A percentile compares a stretch with the other conserved stretches of the same genome.
Evolutionary conservation across 2,888 invertebrate species (phyloP).

Genomic region (Papilio elwesi): DNA sequence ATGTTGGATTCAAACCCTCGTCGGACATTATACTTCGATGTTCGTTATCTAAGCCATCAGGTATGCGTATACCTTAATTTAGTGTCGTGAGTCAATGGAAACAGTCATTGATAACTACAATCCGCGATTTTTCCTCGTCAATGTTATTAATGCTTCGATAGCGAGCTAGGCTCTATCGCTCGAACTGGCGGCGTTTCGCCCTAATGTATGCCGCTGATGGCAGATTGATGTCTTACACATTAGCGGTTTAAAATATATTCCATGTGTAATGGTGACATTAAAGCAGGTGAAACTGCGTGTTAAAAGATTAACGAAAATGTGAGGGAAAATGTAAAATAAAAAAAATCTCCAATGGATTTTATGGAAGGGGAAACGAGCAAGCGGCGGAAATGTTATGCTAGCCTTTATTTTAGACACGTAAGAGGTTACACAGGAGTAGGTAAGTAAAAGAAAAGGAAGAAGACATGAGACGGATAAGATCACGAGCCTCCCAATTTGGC

Average conservation of each 20-base stretch:
- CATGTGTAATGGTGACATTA: background rate
- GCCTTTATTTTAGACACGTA: too few species aligned
- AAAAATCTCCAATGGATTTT: background rate
- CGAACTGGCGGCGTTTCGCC: conserved; percentile 41
- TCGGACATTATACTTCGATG: too few species aligned
- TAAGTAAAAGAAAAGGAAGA: too few species aligned
- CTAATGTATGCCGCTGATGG: conserved; percentile 40
- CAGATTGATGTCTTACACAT: conserved; percentile 39
- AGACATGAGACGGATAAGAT: too few species aligned
- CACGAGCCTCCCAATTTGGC: too few species aligned
- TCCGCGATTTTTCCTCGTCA: conserved; percentile 71
- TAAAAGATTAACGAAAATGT: conserved; percentile 19
- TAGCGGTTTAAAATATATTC: conserved; percentile 33
- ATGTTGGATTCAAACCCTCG: too few species aligned
- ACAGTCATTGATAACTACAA: conserved; percentile 56
- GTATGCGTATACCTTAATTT: background rate
- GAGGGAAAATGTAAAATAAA: background rate
- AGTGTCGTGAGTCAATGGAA: conserved; percentile 52
- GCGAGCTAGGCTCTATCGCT: conserved; percentile 42
- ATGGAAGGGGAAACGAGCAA: background rate
- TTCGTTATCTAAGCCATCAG: too few species aligned
- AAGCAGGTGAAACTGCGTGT: conserved; percentile 32
- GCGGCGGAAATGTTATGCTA: background rate
- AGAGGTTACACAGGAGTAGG: too few species aligned
- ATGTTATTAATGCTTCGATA: conserved; percentile 64